Evolutionary conservation across 2,113 vertebrate species (phyloP).

Genomic region (Hemiscyllium ocellatum): DNA sequence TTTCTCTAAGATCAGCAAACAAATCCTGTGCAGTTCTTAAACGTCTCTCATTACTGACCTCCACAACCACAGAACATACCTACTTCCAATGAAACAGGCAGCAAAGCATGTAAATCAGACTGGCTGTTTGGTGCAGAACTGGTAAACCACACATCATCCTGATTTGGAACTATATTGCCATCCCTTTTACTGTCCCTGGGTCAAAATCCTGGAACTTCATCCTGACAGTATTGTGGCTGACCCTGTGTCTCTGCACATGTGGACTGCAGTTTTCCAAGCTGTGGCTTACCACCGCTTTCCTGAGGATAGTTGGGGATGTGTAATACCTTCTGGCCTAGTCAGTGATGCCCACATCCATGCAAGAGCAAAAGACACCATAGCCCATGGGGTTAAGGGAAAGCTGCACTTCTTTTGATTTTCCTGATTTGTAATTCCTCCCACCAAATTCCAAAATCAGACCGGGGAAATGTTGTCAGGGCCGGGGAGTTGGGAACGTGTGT

Average conservation of each 20-base stretch:
- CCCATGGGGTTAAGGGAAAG: not conserved
- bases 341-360: not conserved
- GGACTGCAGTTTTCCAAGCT: not conserved
- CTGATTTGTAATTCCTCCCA: not conserved
- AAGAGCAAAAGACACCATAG: not conserved
- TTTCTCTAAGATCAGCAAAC: not conserved
- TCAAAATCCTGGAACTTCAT: no score
- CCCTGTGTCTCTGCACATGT: no score
- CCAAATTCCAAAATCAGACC: not conserved
- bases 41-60: not conserved
- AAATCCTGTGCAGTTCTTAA: not conserved
- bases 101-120: not conserved
- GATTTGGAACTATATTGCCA: no score
- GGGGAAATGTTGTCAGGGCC: not conserved
- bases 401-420: not conserved
- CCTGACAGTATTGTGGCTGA: no score
- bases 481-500: not conserved
- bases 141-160: not conserved
- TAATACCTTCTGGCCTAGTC: not conserved
- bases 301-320: not conserved
- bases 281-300: not conserved
- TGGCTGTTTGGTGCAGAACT: not conserved
- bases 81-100: not conserved
- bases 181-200: no score
- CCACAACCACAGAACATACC: not conserved